phyloP scores from a whole-genome alignment of 1,140 invertebrate species.

The Aphaenogaster floridana region DNA sequence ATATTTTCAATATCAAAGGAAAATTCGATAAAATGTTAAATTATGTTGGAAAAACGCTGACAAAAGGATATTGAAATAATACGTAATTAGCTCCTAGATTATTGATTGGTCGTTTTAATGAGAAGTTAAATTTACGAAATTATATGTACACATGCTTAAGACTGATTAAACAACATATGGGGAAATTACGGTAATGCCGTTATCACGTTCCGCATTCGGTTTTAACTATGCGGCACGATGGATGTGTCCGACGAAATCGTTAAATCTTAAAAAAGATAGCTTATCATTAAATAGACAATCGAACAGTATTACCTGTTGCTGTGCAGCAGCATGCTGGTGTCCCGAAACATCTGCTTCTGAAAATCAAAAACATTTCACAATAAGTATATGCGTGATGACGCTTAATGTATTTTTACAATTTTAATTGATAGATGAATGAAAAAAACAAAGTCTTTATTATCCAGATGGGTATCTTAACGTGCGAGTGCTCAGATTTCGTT shows the following conservation, averaged over 20 bases:
- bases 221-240: constrained; percentile 17
- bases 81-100: constrained; percentile 62
- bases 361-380: constrained; percentile 34
- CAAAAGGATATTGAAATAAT: constrained; percentile 63
- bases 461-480: not conserved
- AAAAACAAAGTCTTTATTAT: not conserved
- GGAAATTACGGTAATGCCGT: constrained; percentile 42
- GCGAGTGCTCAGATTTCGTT: constrained; percentile 34
- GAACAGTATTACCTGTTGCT: constrained; percentile 72
- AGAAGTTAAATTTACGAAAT: constrained; percentile 59
- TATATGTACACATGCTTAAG: constrained; percentile 35
- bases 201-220: constrained; percentile 1
- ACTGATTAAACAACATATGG: constrained; percentile 51
- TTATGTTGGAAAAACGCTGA: constrained; percentile 62
- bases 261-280: constrained; percentile 56
- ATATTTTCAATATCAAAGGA: constrained; percentile 65
- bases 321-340: not conserved
- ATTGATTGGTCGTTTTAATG: constrained; percentile 59
- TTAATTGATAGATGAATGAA: not conserved
- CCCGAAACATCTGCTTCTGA: constrained; percentile 39
- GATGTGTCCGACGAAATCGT: constrained; percentile 19
- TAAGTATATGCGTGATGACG: not conserved
- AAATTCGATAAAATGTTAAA: constrained; percentile 65
- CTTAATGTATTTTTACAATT: not conserved
- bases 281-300: constrained; percentile 56